These are phyloP conservation scores for Aphis gossypii DNA, from an alignment of 1,140 invertebrate genomes.

Conservation along the genomic window DNA sequence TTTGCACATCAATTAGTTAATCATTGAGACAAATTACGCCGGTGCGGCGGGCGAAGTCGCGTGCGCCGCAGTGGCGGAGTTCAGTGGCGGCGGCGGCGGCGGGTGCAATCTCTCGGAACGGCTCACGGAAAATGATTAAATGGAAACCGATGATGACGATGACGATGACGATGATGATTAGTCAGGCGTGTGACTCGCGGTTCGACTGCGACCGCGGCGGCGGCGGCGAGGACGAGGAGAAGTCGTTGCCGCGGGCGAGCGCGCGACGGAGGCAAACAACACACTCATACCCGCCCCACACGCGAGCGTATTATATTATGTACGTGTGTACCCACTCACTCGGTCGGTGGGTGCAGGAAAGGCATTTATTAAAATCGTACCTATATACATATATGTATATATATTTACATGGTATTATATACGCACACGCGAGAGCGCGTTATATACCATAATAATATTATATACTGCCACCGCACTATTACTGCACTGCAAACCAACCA, in stretches of 20 bases:
- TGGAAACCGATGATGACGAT: slow-evolving; percentile 42
- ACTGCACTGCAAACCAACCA: background rate
- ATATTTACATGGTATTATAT: background rate
- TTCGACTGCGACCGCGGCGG: background rate
- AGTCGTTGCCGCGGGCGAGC: background rate
- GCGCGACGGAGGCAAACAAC: slow-evolving; percentile 34
- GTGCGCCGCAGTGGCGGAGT: background rate
- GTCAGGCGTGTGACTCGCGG: slow-evolving; percentile 34
- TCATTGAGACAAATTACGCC: slow-evolving; percentile 47
- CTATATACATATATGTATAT: background rate
- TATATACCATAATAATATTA: background rate
- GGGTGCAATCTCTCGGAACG: slow-evolving; percentile 40
- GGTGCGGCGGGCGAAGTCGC: background rate
- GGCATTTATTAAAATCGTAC: slow-evolving; percentile 25
- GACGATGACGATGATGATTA: slow-evolving; percentile 19
- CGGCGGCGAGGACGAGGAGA: background rate
- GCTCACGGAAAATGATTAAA: slow-evolving; percentile 49
- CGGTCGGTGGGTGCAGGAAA: background rate
- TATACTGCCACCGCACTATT: background rate
- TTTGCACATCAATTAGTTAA: slow-evolving; percentile 54
- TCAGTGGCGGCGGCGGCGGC: background rate
- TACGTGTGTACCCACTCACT: background rate
- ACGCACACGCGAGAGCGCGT: background rate
- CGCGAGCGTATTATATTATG: background rate
- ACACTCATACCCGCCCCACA: background rate